phyloP scores from a whole-genome alignment of 2,113 vertebrate genomes.

The Ceyx melanurus region DNA sequence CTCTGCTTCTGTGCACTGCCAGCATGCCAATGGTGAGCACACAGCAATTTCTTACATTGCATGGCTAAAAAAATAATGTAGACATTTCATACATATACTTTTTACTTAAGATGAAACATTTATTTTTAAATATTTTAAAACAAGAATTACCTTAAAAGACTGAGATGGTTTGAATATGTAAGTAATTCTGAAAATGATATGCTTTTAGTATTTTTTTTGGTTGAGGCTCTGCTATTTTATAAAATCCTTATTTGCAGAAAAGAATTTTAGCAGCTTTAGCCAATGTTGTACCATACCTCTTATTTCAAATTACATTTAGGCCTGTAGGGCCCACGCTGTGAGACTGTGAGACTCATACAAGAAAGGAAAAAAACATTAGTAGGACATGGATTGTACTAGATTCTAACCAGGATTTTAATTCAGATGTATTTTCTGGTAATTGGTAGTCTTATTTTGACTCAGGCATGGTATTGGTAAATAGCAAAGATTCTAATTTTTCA shows the following conservation, averaged over 20 bases:
- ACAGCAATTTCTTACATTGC: not conserved
- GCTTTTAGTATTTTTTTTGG: not conserved
- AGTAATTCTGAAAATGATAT: not conserved
- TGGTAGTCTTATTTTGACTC: not conserved
- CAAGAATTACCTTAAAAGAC: not conserved
- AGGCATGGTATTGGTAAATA: not conserved
- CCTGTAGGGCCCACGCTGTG: not conserved
- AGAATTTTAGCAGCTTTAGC: not conserved
- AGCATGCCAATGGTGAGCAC: not conserved
- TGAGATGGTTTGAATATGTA: not conserved
- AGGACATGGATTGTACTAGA: not conserved
- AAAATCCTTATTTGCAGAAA: not conserved
- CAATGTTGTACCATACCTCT: not conserved
- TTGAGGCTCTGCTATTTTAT: not conserved
- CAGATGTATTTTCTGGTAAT: not conserved
- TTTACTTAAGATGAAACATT: not conserved
- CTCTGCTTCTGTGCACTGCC: not conserved
- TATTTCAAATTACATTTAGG: not conserved
- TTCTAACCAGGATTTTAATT: not conserved
- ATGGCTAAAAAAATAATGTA: not conserved
- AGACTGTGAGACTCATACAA: not conserved
- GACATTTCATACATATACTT: fast-evolving
- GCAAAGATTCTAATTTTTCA: not conserved
- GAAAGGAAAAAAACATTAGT: not conserved
- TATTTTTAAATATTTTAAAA: not conserved